These are phyloP conservation scores for Schizothorax lantsangensis DNA, from an alignment of 2,797 vertebrate genomes.

Conservation along the genomic window DNA sequence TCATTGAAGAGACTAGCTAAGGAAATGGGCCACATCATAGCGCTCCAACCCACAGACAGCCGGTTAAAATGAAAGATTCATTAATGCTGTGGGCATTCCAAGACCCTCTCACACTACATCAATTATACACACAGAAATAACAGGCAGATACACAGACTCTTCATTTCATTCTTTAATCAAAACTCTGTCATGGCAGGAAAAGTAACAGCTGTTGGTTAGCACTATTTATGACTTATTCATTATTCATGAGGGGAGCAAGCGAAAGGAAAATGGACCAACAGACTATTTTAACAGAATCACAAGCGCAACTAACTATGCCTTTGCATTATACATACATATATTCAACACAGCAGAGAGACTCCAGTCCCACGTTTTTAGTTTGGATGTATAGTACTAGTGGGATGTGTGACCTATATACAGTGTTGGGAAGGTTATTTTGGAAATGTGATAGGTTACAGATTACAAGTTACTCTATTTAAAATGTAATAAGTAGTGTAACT, in stretches of 20 bases:
- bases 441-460: too few relatives aligned
- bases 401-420: too few relatives aligned
- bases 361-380: too few relatives aligned
- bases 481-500: too few relatives aligned
- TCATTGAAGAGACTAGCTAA: not conserved
- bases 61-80: slow-evolving; percentile 51
- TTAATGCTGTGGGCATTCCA: slow-evolving; percentile 41
- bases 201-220: not conserved
- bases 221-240: not conserved
- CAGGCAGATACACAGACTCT: not conserved
- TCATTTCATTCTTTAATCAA: not conserved
- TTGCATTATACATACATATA: not conserved
- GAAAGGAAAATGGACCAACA: not conserved
- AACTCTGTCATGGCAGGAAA: not conserved
- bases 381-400: too few relatives aligned
- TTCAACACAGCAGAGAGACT: too few relatives aligned
- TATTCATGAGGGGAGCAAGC: not conserved
- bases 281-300: not conserved
- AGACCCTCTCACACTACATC: slow-evolving; percentile 42
- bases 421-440: too few relatives aligned
- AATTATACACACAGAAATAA: slow-evolving; percentile 50
- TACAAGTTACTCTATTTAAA: too few relatives aligned
- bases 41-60: slow-evolving; percentile 30
- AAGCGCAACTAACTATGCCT: not conserved
- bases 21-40: slow-evolving; percentile 31